Evolutionary conservation across 2,113 vertebrate species (phyloP).

Genomic region (Takifugu flavidus): DNA sequence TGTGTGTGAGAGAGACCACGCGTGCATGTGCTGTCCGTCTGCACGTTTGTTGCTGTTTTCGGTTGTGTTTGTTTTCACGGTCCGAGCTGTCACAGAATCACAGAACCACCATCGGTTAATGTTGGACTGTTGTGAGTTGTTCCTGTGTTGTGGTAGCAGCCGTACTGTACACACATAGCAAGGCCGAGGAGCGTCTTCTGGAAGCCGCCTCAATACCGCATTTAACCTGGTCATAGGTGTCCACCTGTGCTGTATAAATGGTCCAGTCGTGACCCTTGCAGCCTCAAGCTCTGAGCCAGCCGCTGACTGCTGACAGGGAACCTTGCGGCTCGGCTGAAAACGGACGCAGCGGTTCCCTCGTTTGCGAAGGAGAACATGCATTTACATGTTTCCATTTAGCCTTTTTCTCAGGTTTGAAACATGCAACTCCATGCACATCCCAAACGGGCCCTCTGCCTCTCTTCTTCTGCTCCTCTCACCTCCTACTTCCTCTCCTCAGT

Average conservation of each 20-base stretch:
- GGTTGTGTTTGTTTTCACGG: conserved; percentile 67
- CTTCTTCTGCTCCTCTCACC: neutral
- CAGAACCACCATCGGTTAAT: conserved; percentile 37
- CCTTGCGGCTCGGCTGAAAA: neutral
- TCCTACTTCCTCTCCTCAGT: conserved; percentile 10
- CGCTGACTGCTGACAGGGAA: conserved; percentile 39
- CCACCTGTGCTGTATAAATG: conserved; percentile 65
- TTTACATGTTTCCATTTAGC: conserved; percentile 53
- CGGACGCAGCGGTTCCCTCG: neutral
- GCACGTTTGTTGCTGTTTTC: conserved; percentile 65
- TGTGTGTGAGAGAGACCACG: conserved; percentile 37
- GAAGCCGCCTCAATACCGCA: conserved; percentile 62
- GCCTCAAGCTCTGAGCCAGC: conserved; percentile 57
- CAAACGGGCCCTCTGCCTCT: conserved; percentile 10
- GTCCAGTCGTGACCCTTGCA: conserved; percentile 54
- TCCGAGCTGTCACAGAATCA: conserved; percentile 60
- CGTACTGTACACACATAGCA: conserved; percentile 60
- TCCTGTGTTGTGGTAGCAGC: conserved; percentile 70
- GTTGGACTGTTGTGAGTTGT: conserved; percentile 68
- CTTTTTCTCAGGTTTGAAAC: conserved; percentile 64
- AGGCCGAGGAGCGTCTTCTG: conserved; percentile 67
- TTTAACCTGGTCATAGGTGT: conserved; percentile 60
- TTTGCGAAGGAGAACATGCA: conserved; percentile 13
- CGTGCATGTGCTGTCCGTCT: conserved; percentile 61
- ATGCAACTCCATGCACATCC: conserved; percentile 41